Conservation (phyloP, 2,113 vertebrate species). For the Petroica traversi region DNA sequence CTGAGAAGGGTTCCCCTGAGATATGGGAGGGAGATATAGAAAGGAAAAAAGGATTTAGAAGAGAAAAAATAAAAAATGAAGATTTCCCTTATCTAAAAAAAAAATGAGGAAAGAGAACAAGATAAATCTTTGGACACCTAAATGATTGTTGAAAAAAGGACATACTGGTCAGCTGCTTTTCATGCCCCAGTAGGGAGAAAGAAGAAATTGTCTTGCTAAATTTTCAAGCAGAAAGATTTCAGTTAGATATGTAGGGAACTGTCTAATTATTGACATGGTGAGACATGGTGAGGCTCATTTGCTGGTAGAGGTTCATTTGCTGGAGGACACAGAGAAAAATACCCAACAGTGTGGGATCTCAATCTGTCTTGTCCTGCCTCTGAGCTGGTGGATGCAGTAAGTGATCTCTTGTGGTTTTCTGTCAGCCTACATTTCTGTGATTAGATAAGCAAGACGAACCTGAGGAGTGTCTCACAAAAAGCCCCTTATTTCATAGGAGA, state of each 20-base stretch:
- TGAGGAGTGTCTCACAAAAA: not conserved
- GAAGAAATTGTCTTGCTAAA: not conserved
- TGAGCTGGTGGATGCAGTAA: not conserved
- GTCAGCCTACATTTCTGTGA: not conserved
- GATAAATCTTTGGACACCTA: not conserved
- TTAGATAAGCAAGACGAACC: not conserved
- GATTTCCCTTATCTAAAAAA: not conserved
- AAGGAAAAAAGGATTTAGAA: not conserved
- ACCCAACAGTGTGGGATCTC: not conserved
- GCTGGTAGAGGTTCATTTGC: conserved; percentile 28
- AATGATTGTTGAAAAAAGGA: not conserved
- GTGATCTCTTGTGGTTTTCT: conserved; percentile 2
- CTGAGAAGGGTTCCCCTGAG: not conserved
- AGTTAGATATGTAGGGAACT: not conserved
- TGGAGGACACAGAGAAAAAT: conserved; percentile 14
- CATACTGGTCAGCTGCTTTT: conserved; percentile 1
- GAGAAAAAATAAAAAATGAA: conserved; percentile 19
- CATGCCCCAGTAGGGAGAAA: not conserved
- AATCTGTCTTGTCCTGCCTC: not conserved
- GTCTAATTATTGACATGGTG: not conserved
- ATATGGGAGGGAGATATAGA: not conserved
- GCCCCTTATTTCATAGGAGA: not conserved
- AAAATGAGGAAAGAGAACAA: not conserved
- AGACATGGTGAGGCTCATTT: conserved; percentile 2
- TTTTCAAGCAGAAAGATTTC: conserved; percentile 7